Base-by-base conservation (phyloP, 2,113 vertebrate genomes). In the Melospiza georgiana region DNA sequence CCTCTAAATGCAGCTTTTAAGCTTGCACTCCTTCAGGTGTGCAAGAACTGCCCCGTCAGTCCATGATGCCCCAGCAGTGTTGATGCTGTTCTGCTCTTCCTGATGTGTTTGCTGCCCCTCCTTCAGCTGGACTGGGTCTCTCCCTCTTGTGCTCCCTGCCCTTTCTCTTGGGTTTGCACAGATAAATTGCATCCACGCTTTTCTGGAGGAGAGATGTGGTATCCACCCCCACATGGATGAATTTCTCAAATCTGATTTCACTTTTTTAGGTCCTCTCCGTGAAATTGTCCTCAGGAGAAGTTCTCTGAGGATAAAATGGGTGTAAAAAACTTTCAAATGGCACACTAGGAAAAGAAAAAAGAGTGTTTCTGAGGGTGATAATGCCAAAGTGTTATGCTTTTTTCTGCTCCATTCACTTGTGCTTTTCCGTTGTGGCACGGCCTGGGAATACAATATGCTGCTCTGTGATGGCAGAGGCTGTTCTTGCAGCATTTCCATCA, bases 381-480 rank as follows among this genome's bases (percentile, higher is more conserved):
- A 84, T 88, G 74, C 82, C 65, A 10, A 75, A 79, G 55, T 22
- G 35, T 48, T 80, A 59, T 0, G 10, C 51, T 83, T 83, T 95
- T 92, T 92, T 94, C 85, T 89, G 12, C 72, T 84, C 73, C 72
- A 41, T 87, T 90, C 85, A 80, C 41, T 89, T 84, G 28, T 78
- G 65, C 59, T 87, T 88, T 67, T 85, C 72, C 35, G 3, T 71
- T 71, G 59, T 44, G 27, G 39, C 5, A 0, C 0, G 31, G 83
- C 69, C 88, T 90, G 76, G 72, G 73, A 95, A 86, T 94, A 93
- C 91, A 93, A 86, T 88, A 92, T 96, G 93, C 79, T 90, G 25
- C 88, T 87, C 61, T 41, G 84, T 1, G 54, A 28, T 93, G 92
- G 89, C 90, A 96, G 86, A 89, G 88, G 76, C 93, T 95, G 95